These are phyloP conservation scores for Dryobotodes eremita DNA, from an alignment of 2,888 invertebrate genomes.

Conservation along the genomic window DNA sequence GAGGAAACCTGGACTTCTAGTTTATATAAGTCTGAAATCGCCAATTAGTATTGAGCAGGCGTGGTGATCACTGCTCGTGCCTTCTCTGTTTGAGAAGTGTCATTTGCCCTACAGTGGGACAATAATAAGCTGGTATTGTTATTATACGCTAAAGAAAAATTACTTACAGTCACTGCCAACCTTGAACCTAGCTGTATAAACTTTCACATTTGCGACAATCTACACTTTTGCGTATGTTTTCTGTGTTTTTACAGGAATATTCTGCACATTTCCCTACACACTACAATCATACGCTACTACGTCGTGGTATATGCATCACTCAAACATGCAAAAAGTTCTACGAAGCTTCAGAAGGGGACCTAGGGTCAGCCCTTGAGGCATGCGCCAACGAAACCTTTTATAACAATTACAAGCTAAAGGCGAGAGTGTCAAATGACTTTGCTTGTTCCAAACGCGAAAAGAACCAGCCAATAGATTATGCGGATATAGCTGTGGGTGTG, in stretches of 20 bases:
- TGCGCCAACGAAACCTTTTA: conserved; percentile 61
- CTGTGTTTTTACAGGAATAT: conserved; percentile 77
- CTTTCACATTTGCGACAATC: not conserved
- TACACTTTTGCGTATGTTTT: not conserved
- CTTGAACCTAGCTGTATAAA: not conserved
- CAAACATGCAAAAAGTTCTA: conserved; percentile 75
- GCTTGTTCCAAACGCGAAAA: conserved; percentile 41
- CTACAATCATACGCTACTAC: conserved; percentile 82
- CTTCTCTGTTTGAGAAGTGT: no score
- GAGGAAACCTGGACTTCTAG: no score
- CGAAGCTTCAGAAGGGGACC: conserved; percentile 59
- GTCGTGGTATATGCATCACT: conserved; percentile 82
- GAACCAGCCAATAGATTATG: conserved; percentile 21
- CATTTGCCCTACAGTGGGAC: no score
- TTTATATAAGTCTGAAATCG: no score
- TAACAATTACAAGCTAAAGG: conserved; percentile 51
- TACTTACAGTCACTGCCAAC: not conserved
- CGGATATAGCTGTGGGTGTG: conserved; percentile 44
- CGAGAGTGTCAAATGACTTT: conserved; percentile 35
- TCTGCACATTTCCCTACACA: conserved; percentile 80
- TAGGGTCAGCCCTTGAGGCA: conserved; percentile 53
- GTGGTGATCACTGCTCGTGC: no score
- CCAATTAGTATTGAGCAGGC: no score
- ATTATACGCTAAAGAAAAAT: not conserved
- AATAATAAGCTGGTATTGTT: no score